A percentile compares a stretch with the other conserved stretches of the same genome.
Conservation (phyloP, 2,888 invertebrate genomes). For the Emesis furor region DNA sequence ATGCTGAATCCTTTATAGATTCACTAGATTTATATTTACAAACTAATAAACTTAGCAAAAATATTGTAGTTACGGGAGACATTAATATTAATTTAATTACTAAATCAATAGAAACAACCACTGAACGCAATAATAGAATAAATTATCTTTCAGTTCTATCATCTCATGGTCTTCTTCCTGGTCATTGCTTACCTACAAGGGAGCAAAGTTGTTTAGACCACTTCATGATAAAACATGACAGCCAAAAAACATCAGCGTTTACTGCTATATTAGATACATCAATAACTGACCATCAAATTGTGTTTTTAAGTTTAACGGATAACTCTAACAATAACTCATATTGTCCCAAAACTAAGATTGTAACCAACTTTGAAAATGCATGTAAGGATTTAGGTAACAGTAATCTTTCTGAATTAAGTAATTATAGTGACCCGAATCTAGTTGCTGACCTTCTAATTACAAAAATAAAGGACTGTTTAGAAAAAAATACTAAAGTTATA, state of each 20-base stretch:
- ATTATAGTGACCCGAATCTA: background rate
- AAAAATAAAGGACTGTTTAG: background rate
- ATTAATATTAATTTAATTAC: background rate
- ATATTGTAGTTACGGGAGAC: background rate
- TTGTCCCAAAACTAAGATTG: background rate
- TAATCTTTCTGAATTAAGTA: background rate
- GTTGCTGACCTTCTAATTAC: background rate
- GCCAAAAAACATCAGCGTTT: no score
- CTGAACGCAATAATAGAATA: background rate
- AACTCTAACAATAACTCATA: background rate
- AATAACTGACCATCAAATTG: background rate
- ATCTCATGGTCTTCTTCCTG: background rate
- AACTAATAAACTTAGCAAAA: background rate
- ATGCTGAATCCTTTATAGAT: background rate
- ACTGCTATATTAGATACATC: no score
- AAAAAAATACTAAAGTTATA: background rate
- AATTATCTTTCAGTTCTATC: background rate
- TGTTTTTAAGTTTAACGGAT: background rate
- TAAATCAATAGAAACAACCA: background rate
- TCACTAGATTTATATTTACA: background rate
- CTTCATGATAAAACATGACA: background rate
- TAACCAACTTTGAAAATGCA: background rate
- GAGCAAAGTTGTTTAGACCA: conserved; percentile 3
- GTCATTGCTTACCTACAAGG: background rate
- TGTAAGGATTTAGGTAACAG: background rate